Percentiles rank a stretch among this genome's conserved stretches.
These are phyloP conservation scores for Peribatodes rhomboidaria DNA, from an alignment of 2,888 invertebrate species.

Conservation along the genomic window DNA sequence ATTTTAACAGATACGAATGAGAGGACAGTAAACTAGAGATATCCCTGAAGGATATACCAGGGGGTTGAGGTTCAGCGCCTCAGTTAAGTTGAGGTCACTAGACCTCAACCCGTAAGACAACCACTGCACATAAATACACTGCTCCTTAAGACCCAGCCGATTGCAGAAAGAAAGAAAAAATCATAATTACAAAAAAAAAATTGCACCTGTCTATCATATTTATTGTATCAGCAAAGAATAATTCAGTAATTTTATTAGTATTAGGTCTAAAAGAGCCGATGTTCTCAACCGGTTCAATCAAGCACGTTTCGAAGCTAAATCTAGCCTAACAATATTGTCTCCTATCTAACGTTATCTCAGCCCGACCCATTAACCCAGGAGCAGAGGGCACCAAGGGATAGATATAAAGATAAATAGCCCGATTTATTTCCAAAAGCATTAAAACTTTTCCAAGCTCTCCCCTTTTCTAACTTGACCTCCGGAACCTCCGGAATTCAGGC, in stretches of 20 bases:
- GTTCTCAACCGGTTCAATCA: not conserved
- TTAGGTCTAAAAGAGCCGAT: not conserved
- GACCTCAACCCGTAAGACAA: too few relatives aligned
- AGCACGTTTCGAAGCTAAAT: constrained; percentile 10
- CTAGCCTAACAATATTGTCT: constrained; percentile 13
- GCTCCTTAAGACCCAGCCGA: too few relatives aligned
- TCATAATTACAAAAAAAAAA: too few relatives aligned
- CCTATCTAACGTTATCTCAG: constrained; percentile 34
- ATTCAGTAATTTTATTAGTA: not conserved
- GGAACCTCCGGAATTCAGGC: constrained; percentile 53
- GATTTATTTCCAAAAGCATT: constrained; percentile 78
- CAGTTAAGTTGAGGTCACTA: too few relatives aligned
- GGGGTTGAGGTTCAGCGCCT: too few relatives aligned
- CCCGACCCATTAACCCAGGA: constrained; percentile 44
- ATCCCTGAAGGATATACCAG: too few relatives aligned
- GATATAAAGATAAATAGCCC: constrained; percentile 77
- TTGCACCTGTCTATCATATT: too few relatives aligned
- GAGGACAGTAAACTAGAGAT: too few relatives aligned
- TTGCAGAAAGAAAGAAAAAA: too few relatives aligned
- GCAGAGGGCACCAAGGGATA: constrained; percentile 57
- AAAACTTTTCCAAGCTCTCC: constrained; percentile 67
- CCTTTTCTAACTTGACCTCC: constrained; percentile 57
- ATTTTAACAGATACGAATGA: too few relatives aligned
- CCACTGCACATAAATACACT: too few relatives aligned
- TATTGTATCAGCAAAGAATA: too few relatives aligned